These are phyloP conservation scores for Phyllotreta striolata DNA, from an alignment of 2,888 invertebrate species.

Conservation along the genomic window DNA sequence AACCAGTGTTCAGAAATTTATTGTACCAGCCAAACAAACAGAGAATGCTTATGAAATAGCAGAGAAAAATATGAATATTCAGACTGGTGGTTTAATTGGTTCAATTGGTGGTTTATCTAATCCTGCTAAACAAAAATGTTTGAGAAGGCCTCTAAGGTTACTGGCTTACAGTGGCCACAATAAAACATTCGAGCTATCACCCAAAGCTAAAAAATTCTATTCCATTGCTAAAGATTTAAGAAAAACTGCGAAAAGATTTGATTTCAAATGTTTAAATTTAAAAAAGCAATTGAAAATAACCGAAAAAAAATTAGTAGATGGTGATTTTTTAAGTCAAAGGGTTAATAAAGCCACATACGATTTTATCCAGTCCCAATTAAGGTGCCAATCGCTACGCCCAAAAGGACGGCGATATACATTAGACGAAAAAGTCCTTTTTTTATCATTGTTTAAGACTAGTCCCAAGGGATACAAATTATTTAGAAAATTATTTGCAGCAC, in stretches of 20 bases:
- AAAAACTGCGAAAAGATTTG: slow-evolving; percentile 1
- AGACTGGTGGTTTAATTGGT: too few relatives aligned
- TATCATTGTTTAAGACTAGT: slow-evolving; percentile 4
- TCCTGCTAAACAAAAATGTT: too few relatives aligned
- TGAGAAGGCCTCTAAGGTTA: background rate
- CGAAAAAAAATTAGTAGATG: background rate
- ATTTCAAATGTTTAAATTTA: slow-evolving; percentile 2
- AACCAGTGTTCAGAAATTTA: too few relatives aligned
- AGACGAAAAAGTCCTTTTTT: background rate
- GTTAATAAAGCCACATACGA: background rate
- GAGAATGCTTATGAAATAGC: too few relatives aligned
- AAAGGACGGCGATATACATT: background rate
- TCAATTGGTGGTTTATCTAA: too few relatives aligned
- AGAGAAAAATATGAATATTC: too few relatives aligned
- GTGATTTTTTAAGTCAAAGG: background rate
- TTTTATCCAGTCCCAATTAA: slow-evolving; percentile 5
- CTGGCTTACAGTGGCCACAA: background rate
- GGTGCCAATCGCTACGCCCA: background rate
- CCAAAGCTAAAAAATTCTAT: slow-evolving; percentile 1
- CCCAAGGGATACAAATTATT: slow-evolving; percentile 6
- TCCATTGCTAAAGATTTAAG: slow-evolving; percentile 3
- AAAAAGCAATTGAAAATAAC: background rate
- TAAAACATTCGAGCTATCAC: background rate
- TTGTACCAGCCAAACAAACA: too few relatives aligned
- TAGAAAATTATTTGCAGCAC: background rate